A percentile compares a stretch with the other conserved stretches of the same genome.
Conservation (phyloP, 2,888 invertebrate species). For the Rhamphomyia laevipes region DNA sequence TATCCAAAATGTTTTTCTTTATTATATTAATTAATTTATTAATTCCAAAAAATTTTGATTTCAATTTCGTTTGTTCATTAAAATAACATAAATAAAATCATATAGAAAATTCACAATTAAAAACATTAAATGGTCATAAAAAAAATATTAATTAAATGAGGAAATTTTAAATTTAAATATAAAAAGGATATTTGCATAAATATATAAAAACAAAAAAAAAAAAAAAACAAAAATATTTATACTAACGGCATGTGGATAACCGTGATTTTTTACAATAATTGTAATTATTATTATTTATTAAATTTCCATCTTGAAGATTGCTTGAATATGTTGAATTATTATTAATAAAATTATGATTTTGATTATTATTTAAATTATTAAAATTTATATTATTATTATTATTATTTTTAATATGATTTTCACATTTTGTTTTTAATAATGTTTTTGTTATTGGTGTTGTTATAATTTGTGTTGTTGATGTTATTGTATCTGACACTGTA, state of each 20-base stretch:
- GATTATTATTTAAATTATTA: conserved; percentile 31
- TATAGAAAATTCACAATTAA: too few relatives aligned
- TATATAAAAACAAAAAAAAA: conserved; percentile 11
- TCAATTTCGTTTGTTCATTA: too few relatives aligned
- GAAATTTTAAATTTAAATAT: conserved; percentile 1
- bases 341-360: conserved; percentile 33
- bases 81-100: too few relatives aligned
- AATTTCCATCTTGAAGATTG: background rate
- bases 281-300: background rate
- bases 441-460: conserved; percentile 8
- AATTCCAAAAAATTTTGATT: conserved; percentile 5
- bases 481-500: background rate
- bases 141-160: too few relatives aligned
- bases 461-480: conserved; percentile 6
- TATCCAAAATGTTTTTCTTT: too few relatives aligned
- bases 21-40: too few relatives aligned
- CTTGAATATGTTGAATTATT: background rate
- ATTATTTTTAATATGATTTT: conserved; percentile 33
- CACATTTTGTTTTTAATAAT: conserved; percentile 20
- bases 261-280: conserved; percentile 37
- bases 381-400: conserved; percentile 26
- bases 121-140: too few relatives aligned
- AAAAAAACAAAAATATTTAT: conserved; percentile 15
- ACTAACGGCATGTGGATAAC: conserved; percentile 39
- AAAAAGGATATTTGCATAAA: conserved; percentile 10